Conservation (phyloP, 2,797 vertebrate species). For the Gallinago solitaria region DNA sequence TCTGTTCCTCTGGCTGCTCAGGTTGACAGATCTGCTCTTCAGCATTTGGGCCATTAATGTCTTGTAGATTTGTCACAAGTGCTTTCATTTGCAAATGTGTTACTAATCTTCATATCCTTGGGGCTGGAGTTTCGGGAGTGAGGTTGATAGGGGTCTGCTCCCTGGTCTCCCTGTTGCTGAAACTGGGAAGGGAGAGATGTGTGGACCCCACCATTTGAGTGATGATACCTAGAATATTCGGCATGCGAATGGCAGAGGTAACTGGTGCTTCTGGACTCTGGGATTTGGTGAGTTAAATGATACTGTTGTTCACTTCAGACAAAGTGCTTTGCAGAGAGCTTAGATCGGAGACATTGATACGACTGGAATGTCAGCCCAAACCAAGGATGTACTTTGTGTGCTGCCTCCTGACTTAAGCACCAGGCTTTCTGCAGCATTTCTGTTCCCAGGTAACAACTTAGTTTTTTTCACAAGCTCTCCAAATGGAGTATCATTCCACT, state of each 20-base stretch:
- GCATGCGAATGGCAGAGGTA: background rate
- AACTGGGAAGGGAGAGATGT: background rate
- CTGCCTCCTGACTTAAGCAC: background rate
- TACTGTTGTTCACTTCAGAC: background rate
- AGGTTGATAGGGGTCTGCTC: background rate
- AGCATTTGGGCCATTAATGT: background rate
- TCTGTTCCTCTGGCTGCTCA: background rate
- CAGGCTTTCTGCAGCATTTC: background rate
- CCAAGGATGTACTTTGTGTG: background rate
- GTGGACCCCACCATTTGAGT: background rate
- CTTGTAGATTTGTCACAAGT: background rate
- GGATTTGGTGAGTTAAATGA: conserved; percentile 4
- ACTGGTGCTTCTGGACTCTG: background rate
- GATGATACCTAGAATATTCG: background rate
- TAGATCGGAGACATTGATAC: conserved; percentile 43
- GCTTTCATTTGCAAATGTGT: background rate
- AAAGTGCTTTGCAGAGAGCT: background rate
- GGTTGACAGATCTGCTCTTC: background rate
- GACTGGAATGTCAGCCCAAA: conserved; percentile 22
- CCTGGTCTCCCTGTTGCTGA: background rate
- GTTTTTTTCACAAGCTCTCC: background rate
- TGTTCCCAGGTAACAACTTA: background rate
- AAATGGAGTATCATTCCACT: background rate
- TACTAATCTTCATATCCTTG: background rate
- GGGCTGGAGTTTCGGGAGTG: background rate